phyloP scores from a whole-genome alignment of 2,797 vertebrate species.

The Momotus momota region DNA sequence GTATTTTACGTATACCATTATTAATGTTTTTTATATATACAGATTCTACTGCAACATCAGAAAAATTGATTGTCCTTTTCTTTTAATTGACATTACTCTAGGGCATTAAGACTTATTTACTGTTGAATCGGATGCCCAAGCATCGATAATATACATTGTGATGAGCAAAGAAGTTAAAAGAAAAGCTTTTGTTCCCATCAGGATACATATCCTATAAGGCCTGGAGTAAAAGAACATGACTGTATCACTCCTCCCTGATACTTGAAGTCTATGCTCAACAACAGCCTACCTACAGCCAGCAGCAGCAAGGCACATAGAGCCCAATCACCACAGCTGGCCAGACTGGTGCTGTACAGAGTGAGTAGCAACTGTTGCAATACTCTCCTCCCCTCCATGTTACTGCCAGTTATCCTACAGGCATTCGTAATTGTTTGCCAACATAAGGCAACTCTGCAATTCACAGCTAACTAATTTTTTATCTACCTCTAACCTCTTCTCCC shows the following conservation, averaged over 20 bases:
- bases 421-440: background rate
- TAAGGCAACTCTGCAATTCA: background rate
- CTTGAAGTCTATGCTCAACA: background rate
- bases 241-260: background rate
- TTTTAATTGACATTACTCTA: background rate
- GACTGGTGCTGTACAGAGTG: background rate
- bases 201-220: background rate
- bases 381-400: fast-evolving
- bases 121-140: background rate
- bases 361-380: background rate
- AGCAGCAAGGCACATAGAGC: background rate
- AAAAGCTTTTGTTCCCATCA: background rate
- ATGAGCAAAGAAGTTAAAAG: background rate
- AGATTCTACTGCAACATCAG: background rate
- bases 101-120: background rate
- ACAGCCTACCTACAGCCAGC: background rate
- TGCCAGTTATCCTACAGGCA: background rate
- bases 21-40: too few relatives aligned
- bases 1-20: too few relatives aligned
- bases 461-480: background rate
- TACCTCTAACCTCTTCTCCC: background rate
- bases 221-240: background rate
- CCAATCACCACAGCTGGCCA: background rate
- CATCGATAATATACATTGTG: background rate
- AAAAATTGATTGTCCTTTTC: background rate